Base-by-base conservation (phyloP, 2,888 invertebrate genomes). In the Tetragonula carbonaria region DNA sequence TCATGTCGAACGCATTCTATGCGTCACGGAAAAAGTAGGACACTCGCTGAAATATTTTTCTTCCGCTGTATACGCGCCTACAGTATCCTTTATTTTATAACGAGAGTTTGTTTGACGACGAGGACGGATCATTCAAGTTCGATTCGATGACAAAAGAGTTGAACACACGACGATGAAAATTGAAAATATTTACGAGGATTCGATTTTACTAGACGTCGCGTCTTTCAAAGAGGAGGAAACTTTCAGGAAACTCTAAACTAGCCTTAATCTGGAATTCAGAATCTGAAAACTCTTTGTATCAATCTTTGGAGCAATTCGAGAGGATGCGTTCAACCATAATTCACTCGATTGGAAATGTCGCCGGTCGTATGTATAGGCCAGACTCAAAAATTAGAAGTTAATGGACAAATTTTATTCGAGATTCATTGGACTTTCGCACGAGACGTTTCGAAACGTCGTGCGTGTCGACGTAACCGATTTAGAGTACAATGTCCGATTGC, bases 401-500 rank as follows among this genome's bases (percentile, higher is more conserved):
- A 78, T 80, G 50, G 70, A 73, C 67, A 76, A 83, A 78, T 78
- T 14, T 57, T 74, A 65, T 63, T 75, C 66, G 76, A 73, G 70
- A 83, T 83, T 28, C 55, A 74, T 73, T 66, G 78, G 73, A 71
- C 73, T 81, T 84, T 84, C 63, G 65, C 65, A 68, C 84, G 45
- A 78, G 59, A 23, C 78, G 70, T 82, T 79, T 75, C 81, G 28
- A 72, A 84, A 70, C 71, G 65, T 50, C 53, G 72, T 62, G 5
- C 53, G 38, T 62, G 71, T 72, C 62, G 76, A 79, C 74, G 53
- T 59, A 76, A 70, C 65, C 78, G 73, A 70, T 74, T 68, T 82
- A 59, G 73, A 74, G 72, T 72, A 80, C 81, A 70, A 71, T 45
- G 75, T 76, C 57, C 83, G 80, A 83, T 73, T 62, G 65, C 57